These are phyloP conservation scores for Acanthis flammea DNA, from an alignment of 2,797 vertebrate species.

Conservation along the genomic window DNA sequence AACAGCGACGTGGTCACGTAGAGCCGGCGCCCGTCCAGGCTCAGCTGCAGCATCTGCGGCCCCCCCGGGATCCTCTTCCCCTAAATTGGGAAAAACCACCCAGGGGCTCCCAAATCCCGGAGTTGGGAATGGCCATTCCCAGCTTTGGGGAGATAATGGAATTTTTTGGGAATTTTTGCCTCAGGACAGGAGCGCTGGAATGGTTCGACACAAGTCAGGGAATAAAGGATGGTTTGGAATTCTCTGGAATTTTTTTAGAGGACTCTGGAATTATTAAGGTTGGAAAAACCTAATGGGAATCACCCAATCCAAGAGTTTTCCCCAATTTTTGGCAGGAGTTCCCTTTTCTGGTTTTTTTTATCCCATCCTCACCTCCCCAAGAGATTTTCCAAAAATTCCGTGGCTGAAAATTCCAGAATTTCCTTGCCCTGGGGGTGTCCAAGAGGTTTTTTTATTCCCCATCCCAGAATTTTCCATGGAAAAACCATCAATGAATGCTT, in stretches of 20 bases:
- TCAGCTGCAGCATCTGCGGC: not conserved
- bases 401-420: not conserved
- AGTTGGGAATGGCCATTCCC: accelerated
- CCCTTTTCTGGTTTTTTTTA: too few species aligned
- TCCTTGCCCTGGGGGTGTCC: not conserved
- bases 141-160: not conserved
- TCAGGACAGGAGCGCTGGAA: not conserved
- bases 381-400: not conserved
- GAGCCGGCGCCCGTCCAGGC: not conserved
- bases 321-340: not conserved
- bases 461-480: not conserved
- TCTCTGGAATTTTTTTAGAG: not conserved
- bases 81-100: not conserved
- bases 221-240: not conserved
- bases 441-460: not conserved
- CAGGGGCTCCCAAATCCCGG: accelerated
- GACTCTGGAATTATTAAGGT: not conserved
- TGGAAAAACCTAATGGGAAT: not conserved
- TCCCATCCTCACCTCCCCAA: too few species aligned
- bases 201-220: not conserved
- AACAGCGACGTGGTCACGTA: not conserved
- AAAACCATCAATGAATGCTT: too few species aligned
- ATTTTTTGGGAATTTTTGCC: not conserved
- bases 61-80: not conserved
- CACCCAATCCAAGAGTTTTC: not conserved